Percentiles rank a stretch among this genome's conserved stretches.
Conservation (phyloP, 2,888 invertebrate species). For the Ashinkailepas kermadecensis region DNA sequence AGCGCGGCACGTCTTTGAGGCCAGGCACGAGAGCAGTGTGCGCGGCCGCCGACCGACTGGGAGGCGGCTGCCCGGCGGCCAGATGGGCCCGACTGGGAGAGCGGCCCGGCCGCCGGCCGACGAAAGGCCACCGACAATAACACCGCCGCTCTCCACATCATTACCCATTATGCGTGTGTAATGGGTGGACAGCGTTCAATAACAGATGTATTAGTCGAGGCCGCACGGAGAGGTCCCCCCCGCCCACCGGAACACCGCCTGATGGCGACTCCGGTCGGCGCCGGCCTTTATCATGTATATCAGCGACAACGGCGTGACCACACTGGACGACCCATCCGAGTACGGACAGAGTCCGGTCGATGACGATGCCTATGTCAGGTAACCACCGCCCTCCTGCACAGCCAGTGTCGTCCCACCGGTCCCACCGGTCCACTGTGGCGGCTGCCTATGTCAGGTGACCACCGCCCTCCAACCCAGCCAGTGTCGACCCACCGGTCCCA, state of each 20-base stretch:
- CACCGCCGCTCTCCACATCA: slow-evolving; percentile 3
- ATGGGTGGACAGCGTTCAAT: slow-evolving; percentile 9
- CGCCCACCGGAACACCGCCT: background rate
- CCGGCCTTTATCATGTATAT: background rate
- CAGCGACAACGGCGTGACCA: background rate
- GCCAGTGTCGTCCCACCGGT: too few species aligned
- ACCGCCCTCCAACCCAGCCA: too few species aligned
- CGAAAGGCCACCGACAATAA: slow-evolving; percentile 1
- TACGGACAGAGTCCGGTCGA: too few species aligned
- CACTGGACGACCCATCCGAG: background rate
- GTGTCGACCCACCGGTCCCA: too few species aligned
- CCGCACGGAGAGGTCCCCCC: background rate
- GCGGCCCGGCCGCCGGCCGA: background rate
- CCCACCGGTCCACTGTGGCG: too few species aligned
- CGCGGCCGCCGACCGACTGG: background rate
- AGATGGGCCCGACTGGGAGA: too few species aligned
- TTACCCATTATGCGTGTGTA: slow-evolving; percentile 12
- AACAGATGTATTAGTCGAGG: background rate
- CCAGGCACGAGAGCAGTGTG: background rate
- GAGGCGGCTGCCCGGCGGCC: too few species aligned
- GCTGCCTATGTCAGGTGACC: too few species aligned
- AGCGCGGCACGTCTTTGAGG: slow-evolving; percentile 7
- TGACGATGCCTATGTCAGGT: too few species aligned
- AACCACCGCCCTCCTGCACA: background rate
- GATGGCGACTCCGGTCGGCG: background rate